These are phyloP conservation scores for Anadara kagoshimensis DNA, from an alignment of 1,140 invertebrate species.

Conservation along the genomic window DNA sequence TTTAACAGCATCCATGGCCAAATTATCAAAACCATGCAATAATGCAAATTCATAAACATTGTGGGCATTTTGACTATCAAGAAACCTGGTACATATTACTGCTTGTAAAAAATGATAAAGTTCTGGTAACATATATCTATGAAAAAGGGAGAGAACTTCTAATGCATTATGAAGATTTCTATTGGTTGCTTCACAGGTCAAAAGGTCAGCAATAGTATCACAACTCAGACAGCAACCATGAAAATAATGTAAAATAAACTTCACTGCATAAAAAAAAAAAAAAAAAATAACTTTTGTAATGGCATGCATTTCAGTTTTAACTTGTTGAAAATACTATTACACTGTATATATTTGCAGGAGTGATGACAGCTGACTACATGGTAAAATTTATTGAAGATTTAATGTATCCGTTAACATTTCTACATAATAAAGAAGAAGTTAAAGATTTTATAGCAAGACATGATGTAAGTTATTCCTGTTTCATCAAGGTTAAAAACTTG, in stretches of 20 bases:
- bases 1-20: slow-evolving; percentile 16
- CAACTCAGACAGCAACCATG: slow-evolving; percentile 47
- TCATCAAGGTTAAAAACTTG: too few relatives aligned
- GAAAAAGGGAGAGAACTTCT: slow-evolving; percentile 23
- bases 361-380: slow-evolving; percentile 82
- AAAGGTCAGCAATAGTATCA: slow-evolving; percentile 22
- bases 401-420: slow-evolving; percentile 80
- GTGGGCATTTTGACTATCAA: slow-evolving; percentile 9
- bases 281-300: too few relatives aligned
- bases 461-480: slow-evolving; percentile 62
- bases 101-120: slow-evolving; percentile 13
- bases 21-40: slow-evolving; percentile 30
- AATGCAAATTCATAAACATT: slow-evolving; percentile 34
- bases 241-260: slow-evolving; percentile 50
- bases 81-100: slow-evolving; percentile 1
- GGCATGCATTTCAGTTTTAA: too few relatives aligned
- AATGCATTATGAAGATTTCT: slow-evolving; percentile 14
- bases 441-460: slow-evolving; percentile 76
- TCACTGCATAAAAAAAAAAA: slow-evolving; percentile 45
- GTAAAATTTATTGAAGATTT: slow-evolving; percentile 83
- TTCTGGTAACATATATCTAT: slow-evolving; percentile 19
- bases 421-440: slow-evolving; percentile 78
- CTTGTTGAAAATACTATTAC: too few relatives aligned
- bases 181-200: slow-evolving; percentile 4
- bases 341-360: slow-evolving; percentile 72